Evolutionary conservation across 1,140 invertebrate genomes (phyloP), one percentile per base, ranked within the genome.

Genomic region (Amyelois transitella): DNA sequence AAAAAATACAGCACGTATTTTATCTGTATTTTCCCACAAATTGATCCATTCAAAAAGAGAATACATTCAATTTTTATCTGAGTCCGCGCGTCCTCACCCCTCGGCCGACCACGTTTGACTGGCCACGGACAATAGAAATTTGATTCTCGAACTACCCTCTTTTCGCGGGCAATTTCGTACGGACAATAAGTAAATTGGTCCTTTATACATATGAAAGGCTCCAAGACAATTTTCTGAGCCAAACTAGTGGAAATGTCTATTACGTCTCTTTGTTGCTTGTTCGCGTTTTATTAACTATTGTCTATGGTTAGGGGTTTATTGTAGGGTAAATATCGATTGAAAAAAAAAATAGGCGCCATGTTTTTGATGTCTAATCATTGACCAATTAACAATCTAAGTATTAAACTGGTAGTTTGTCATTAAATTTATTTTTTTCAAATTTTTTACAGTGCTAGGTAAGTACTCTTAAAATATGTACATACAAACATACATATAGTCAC

Each of bases 201-300:
- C 67, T 72, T 72, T 72, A 44, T 57, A 38, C 28, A 51, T 47
- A 52, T 57, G 58, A 59, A 52, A 51, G 60, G 50, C 58, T 64
- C 62, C 61, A 61, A 71, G 66, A 74, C 69, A 78, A 78, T 76
- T 76, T 78, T 67, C 56, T 53, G 51, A 66, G 54, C 72, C 71
- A 76, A 76, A 78, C 73, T 75, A 66, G 62, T 71, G 75, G 75
- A 76, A 78, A 28, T 59, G 59, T 62, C 72, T 72, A 67, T 75
- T 72, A 67, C 53, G 19, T 48, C 49, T 58, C 65, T 76, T 14
- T 76, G 67, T 70, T 60, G 18, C 24, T 2, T 38, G 2, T 38
- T 14, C 32, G 5, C 32, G 1, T 38, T 38, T 38, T 38, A 38
- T 38, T 38, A 38, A 38, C 32, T 38, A 38, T 38, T 38, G 32